Evolutionary conservation across 2,888 invertebrate genomes (phyloP).

Genomic region (Epinotia nisella): DNA sequence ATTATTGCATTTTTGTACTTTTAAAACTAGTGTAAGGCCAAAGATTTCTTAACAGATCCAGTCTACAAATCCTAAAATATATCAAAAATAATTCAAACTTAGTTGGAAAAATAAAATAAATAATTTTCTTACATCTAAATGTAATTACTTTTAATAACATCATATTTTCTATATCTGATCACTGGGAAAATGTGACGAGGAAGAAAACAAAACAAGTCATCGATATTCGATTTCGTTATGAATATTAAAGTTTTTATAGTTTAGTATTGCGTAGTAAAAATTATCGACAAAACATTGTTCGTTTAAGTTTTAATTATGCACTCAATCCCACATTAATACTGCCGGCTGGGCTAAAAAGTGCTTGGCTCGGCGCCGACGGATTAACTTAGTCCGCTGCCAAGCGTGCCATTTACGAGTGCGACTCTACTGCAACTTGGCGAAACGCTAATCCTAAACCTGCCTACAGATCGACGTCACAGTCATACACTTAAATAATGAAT

Average conservation of each 20-base stretch:
- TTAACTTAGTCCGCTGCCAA: slow-evolving; percentile 53
- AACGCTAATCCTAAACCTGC: slow-evolving; percentile 8
- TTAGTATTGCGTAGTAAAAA: slow-evolving; percentile 36
- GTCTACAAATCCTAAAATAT: slow-evolving; percentile 44
- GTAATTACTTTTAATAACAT: slow-evolving; percentile 20
- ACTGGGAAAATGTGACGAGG: slow-evolving; percentile 10
- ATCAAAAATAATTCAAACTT: slow-evolving; percentile 46
- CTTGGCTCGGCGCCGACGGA: slow-evolving; percentile 42
- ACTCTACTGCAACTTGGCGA: slow-evolving; percentile 11
- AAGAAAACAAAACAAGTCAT: neutral
- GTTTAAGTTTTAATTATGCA: slow-evolving; percentile 62
- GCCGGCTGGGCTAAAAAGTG: slow-evolving; percentile 54
- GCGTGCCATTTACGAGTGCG: slow-evolving; percentile 45
- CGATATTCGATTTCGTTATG: slow-evolving; percentile 13
- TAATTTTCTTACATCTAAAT: slow-evolving; percentile 55
- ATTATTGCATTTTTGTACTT: slow-evolving; percentile 64
- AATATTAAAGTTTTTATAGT: slow-evolving; percentile 21
- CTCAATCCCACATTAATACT: slow-evolving; percentile 76
- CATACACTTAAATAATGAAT: neutral
- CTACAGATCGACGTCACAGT: neutral
- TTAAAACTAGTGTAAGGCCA: slow-evolving; percentile 44
- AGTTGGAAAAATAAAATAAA: slow-evolving; percentile 61
- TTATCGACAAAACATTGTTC: slow-evolving; percentile 46
- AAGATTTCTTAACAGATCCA: slow-evolving; percentile 46
- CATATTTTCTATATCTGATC: neutral